Evolutionary conservation across 2,113 vertebrate genomes (phyloP).

Genomic region (Xyliphius kryptos): DNA sequence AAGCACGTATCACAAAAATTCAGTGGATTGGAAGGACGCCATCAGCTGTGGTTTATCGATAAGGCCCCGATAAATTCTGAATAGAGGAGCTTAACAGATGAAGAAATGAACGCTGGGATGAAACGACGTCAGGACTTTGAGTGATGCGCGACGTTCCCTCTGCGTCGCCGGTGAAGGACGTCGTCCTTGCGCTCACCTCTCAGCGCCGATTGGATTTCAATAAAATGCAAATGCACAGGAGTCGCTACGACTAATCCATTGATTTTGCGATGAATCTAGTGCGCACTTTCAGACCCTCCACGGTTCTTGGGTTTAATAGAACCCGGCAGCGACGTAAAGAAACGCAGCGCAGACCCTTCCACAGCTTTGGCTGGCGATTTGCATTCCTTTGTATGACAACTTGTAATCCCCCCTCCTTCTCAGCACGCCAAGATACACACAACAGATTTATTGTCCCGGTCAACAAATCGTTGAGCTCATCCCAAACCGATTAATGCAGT

Average conservation of each 20-base stretch:
- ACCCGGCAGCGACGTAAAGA: slow-evolving; percentile 58
- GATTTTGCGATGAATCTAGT: slow-evolving; percentile 74
- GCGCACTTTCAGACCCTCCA: slow-evolving; percentile 69
- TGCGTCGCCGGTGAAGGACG: slow-evolving; percentile 48
- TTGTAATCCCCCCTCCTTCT: slow-evolving; percentile 65
- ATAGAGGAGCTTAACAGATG: neutral
- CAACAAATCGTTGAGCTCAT: slow-evolving; percentile 87
- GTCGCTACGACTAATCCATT: slow-evolving; percentile 63
- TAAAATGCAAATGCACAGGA: slow-evolving; percentile 47
- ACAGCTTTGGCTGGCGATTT: slow-evolving; percentile 72
- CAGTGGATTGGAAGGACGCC: too few relatives aligned
- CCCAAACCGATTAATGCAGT: slow-evolving; percentile 78
- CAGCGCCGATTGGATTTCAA: slow-evolving; percentile 42
- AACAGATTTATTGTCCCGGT: slow-evolving; percentile 86
- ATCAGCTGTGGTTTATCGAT: too few relatives aligned
- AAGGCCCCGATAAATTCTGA: too few relatives aligned
- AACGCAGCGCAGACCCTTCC: slow-evolving; percentile 63
- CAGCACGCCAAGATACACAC: slow-evolving; percentile 72
- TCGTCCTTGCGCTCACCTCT: slow-evolving; percentile 68
- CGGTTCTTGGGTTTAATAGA: slow-evolving; percentile 72
- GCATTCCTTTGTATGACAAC: slow-evolving; percentile 69
- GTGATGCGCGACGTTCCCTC: slow-evolving; percentile 55
- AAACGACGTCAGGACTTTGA: slow-evolving; percentile 12
- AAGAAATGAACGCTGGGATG: neutral
- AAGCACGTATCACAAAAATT: too few relatives aligned